These are phyloP conservation scores for Xestia c-nigrum DNA, from an alignment of 2,888 invertebrate genomes.

Conservation along the genomic window DNA sequence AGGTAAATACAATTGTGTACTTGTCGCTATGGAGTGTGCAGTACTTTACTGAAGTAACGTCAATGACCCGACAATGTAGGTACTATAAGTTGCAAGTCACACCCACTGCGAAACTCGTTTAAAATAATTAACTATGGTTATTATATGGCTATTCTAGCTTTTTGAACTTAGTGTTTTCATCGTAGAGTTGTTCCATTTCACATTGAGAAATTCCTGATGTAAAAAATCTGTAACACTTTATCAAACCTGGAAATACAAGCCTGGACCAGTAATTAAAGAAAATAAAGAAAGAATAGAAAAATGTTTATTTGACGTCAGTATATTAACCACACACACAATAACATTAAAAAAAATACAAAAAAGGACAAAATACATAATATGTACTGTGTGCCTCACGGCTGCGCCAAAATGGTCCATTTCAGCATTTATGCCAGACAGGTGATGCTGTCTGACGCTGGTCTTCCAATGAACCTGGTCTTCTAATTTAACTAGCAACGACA, in stretches of 20 bases:
- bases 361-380: too few relatives aligned
- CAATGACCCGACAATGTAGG: constrained; percentile 18
- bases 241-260: background rate
- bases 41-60: background rate
- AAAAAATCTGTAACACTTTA: background rate
- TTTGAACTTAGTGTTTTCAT: background rate
- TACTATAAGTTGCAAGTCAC: constrained; percentile 40
- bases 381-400: too few relatives aligned
- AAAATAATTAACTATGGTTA: constrained; percentile 24
- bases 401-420: too few relatives aligned
- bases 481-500: too few relatives aligned
- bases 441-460: too few relatives aligned
- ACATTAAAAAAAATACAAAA: too few relatives aligned
- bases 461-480: too few relatives aligned
- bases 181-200: background rate
- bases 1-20: constrained; percentile 40
- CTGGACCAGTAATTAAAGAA: background rate
- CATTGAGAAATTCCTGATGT: background rate
- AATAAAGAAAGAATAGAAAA: too few relatives aligned
- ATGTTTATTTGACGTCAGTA: too few relatives aligned
- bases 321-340: too few relatives aligned
- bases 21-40: background rate
- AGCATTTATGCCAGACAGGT: too few relatives aligned
- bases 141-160: background rate
- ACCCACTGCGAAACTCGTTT: constrained; percentile 9